phyloP scores from a whole-genome alignment of 2,888 invertebrate species.

The Drosophila paranaensis region DNA sequence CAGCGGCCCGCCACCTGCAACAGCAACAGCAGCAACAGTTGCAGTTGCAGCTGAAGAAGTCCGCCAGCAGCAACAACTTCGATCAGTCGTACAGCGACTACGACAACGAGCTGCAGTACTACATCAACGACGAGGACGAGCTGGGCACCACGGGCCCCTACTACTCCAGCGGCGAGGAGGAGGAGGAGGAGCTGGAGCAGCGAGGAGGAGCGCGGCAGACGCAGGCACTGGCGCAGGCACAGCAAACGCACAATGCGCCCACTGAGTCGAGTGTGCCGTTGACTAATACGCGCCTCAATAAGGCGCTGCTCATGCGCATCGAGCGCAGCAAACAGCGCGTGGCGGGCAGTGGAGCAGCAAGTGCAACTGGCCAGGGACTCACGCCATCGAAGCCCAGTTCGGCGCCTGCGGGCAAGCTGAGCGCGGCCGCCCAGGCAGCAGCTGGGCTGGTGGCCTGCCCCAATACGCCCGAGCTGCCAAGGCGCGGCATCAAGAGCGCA shows the following conservation, averaged over 20 bases:
- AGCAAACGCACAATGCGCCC: constrained; percentile 22
- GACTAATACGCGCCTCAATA: constrained; percentile 88
- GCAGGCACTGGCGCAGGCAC: neutral
- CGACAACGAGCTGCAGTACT: constrained; percentile 84
- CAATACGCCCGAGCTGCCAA: constrained; percentile 87
- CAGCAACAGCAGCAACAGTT: constrained; percentile 30
- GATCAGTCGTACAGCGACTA: constrained; percentile 83
- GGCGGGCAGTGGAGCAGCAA: constrained; percentile 46
- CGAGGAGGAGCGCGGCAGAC: constrained; percentile 10
- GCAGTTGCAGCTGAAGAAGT: constrained; percentile 80
- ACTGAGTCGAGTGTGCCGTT: constrained; percentile 66
- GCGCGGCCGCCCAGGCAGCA: constrained; percentile 41
- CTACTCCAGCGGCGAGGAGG: constrained; percentile 82
- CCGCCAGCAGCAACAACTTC: constrained; percentile 84
- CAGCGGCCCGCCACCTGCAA: constrained; percentile 78
- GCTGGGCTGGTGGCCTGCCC: constrained; percentile 85
- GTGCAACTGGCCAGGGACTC: constrained; percentile 19
- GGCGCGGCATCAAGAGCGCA: constrained; percentile 82
- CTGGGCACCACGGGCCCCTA: constrained; percentile 81
- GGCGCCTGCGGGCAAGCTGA: constrained; percentile 68
- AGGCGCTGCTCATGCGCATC: constrained; percentile 89
- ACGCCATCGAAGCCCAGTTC: constrained; percentile 83
- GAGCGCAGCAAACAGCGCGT: constrained; percentile 84
- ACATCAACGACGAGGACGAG: constrained; percentile 85
- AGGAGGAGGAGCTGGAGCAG: constrained; percentile 75